A percentile compares a stretch with the other conserved stretches of the same genome.
These are phyloP conservation scores for Drosophila tropicalis DNA, from an alignment of 1,140 invertebrate genomes.

Conservation along the genomic window DNA sequence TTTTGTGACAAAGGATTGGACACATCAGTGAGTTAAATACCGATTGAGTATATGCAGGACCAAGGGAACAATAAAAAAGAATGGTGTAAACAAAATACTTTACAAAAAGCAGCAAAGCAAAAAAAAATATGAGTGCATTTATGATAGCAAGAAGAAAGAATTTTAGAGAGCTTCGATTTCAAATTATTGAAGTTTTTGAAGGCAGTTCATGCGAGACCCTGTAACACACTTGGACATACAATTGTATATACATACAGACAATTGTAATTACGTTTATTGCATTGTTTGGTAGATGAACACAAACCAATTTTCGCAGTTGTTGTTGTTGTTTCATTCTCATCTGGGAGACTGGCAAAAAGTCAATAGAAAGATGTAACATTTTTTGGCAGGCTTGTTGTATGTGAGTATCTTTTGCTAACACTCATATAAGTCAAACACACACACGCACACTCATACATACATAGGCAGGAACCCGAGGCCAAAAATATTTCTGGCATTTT, in stretches of 20 bases:
- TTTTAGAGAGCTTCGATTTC: neutral
- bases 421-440: neutral
- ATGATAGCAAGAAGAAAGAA: neutral
- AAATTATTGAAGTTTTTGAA: neutral
- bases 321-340: neutral
- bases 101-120: neutral
- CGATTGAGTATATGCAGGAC: neutral
- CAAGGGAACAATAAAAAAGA: neutral
- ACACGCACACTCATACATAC: neutral
- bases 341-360: conserved; percentile 23
- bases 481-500: conserved; percentile 62
- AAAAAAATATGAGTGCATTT: neutral
- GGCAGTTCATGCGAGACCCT: neutral
- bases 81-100: neutral
- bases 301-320: conserved; percentile 22
- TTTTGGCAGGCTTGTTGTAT: conserved; percentile 15
- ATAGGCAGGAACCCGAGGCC: conserved; percentile 29
- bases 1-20: conserved; percentile 7
- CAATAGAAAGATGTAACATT: conserved; percentile 27
- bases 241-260: conserved; percentile 19
- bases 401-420: neutral
- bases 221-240: neutral
- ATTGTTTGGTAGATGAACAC: conserved; percentile 55
- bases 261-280: conserved; percentile 79
- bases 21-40: neutral